These are phyloP conservation scores for Pachliopta kotzebuea DNA, from an alignment of 2,888 invertebrate genomes.

Conservation along the genomic window DNA sequence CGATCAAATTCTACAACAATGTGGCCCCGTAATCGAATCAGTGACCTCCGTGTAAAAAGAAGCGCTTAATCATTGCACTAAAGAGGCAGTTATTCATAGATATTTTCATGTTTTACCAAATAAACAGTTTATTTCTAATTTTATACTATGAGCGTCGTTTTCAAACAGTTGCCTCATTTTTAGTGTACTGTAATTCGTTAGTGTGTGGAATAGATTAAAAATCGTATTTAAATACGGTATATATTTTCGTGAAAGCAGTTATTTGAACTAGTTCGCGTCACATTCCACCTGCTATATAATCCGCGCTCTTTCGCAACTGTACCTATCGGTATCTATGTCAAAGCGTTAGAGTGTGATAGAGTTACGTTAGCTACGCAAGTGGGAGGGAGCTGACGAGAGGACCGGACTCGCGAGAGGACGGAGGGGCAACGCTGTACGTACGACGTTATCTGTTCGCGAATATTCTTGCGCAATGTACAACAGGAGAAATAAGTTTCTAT, in stretches of 20 bases:
- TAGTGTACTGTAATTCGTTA: background rate
- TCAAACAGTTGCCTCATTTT: background rate
- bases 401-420: conserved; percentile 73
- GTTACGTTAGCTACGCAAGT: conserved; percentile 36
- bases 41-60: too few species aligned
- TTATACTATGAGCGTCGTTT: background rate
- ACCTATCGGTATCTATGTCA: conserved; percentile 75
- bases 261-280: conserved; percentile 75
- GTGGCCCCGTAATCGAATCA: too few species aligned
- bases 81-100: background rate
- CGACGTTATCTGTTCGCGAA: conserved; percentile 76
- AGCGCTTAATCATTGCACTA: too few species aligned
- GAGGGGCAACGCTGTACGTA: conserved; percentile 67
- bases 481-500: conserved; percentile 65
- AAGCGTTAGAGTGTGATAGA: conserved; percentile 52
- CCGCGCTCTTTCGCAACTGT: conserved; percentile 78
- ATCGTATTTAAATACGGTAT: conserved; percentile 34
- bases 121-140: background rate
- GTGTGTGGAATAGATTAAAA: conserved; percentile 12
- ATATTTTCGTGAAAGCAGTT: conserved; percentile 74
- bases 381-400: conserved; percentile 47
- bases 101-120: background rate
- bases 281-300: conserved; percentile 80
- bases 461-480: conserved; percentile 75
- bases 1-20: too few species aligned